Conservation (phyloP, 2,797 vertebrate genomes). For the Phoeniculus purpureus region DNA sequence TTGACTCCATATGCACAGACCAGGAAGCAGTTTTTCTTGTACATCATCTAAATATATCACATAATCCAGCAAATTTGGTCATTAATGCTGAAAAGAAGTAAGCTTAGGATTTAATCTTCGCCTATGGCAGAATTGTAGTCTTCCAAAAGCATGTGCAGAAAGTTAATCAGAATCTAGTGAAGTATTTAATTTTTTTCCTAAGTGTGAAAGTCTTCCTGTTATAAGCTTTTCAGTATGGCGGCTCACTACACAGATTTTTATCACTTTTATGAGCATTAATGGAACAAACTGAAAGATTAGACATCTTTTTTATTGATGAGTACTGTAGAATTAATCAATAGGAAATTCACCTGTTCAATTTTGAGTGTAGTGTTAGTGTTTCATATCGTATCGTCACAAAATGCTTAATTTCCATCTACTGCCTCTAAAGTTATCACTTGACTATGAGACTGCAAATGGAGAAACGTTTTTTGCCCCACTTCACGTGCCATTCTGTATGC, state of each 20-base stretch:
- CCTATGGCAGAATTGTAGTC: slow-evolving; percentile 8
- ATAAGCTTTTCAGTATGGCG: background rate
- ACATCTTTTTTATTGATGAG: background rate
- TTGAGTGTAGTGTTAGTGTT: background rate
- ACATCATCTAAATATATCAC: slow-evolving; percentile 1
- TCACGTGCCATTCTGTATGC: background rate
- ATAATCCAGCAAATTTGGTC: background rate
- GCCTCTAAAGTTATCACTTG: background rate
- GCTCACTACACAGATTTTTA: background rate
- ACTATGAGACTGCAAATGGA: background rate
- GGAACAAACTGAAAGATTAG: background rate
- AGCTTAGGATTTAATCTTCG: slow-evolving; percentile 12
- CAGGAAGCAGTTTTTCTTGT: slow-evolving; percentile 5
- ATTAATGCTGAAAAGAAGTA: slow-evolving; percentile 36
- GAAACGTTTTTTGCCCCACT: background rate
- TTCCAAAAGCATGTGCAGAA: background rate
- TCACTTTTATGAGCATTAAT: background rate
- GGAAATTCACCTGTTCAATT: background rate
- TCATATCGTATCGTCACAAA: background rate
- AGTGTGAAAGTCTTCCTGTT: background rate
- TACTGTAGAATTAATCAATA: background rate
- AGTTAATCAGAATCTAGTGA: slow-evolving; percentile 41
- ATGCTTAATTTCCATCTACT: background rate
- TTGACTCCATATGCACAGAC: background rate
- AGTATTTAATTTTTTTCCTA: slow-evolving; percentile 22